Evolutionary conservation across 1,140 invertebrate genomes (phyloP), one percentile per base, ranked within the genome.

Genomic region (Trichonephila clavata): DNA sequence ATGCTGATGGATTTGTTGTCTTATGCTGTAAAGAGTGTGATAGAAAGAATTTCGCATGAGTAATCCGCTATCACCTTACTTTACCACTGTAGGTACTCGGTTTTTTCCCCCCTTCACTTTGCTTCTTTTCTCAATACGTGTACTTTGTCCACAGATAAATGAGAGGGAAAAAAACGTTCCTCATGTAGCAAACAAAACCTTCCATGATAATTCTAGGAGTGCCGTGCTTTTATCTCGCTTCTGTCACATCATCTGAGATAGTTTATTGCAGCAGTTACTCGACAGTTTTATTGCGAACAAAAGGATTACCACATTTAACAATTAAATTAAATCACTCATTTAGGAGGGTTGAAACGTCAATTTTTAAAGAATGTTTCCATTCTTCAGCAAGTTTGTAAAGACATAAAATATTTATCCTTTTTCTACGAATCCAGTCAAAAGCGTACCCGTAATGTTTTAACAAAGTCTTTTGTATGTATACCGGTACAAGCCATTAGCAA

Each of bases 141-240:
- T 16, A 84, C 83, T 84, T 84, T 84, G 83, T 57, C 57, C 83
- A 24, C 83, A 59, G 83, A 84, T 84, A 84, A 84, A 84, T 24
- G 27, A 20, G 27, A 39, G 18, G 18, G 18, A 71, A 32, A 77
- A 77, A 77, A 77, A 32, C 16, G 16, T 77, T 14, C 27, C 27
- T 27, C 27, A 32, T 39, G 27, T 8, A 32, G 71, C 27, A 24
- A 39, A 32, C 71, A 39, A 39, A 32, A 77, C 32, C 71, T 77
- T 68, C n/a, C 21, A 68, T 21, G 65, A 68, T 68, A 68, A n/a
- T 6, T 68, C 61, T 27, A 77, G 71, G 14, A 77, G 71, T 77
- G 27, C 18, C 18, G 27, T 63, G 61, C 61, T 39, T n/a, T n/a
- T 32, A 77, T 77, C 71, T 18, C 71, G 18, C 18, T 32, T 32